Evolutionary conservation across 2,113 vertebrate genomes (phyloP).

Genomic region (Embiotoca jacksoni): DNA sequence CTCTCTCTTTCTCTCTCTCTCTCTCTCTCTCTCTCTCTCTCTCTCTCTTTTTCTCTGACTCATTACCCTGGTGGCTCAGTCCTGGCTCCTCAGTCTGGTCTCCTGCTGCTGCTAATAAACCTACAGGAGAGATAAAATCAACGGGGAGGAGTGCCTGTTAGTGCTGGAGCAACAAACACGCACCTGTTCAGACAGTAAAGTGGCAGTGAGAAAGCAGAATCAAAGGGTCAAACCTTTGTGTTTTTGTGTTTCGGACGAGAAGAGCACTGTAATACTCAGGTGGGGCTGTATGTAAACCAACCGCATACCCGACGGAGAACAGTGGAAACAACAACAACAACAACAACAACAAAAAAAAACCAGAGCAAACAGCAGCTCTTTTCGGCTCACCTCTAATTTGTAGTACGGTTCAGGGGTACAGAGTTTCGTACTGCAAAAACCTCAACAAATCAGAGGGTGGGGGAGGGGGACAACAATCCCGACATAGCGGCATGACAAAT

Average conservation of each 20-base stretch:
- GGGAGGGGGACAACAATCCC: conserved; percentile 80
- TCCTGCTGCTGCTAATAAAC: conserved; percentile 99
- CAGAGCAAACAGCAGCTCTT: conserved; percentile 88
- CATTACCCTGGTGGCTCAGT: conserved; percentile 98
- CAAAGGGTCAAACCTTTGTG: conserved; percentile 83
- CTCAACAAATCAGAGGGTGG: conserved; percentile 87
- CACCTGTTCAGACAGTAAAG: conserved; percentile 86
- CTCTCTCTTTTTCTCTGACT: conserved; percentile 90
- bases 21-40: too few species aligned
- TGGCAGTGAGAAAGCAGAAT: conserved; percentile 82
- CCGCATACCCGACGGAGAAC: conserved; percentile 71
- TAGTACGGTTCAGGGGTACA: conserved; percentile 90
- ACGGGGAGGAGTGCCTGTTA: conserved; percentile 99
- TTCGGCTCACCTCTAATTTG: conserved; percentile 97
- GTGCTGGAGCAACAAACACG: conserved; percentile 88
- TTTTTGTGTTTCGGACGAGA: conserved; percentile 79
- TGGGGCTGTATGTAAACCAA: conserved; percentile 71
- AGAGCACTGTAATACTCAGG: conserved; percentile 64
- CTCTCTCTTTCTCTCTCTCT: conserved; percentile 55
- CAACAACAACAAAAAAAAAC: conserved; percentile 61
- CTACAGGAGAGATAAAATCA: conserved; percentile 99
- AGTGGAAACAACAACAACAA: conserved; percentile 39
- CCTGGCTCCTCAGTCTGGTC: conserved; percentile 95
- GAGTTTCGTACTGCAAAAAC: conserved; percentile 87
- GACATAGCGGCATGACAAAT: conserved; percentile 75